Percentiles rank a stretch among this genome's conserved stretches.
Conservation (phyloP, 2,113 vertebrate genomes). For the Centropristis striata region DNA sequence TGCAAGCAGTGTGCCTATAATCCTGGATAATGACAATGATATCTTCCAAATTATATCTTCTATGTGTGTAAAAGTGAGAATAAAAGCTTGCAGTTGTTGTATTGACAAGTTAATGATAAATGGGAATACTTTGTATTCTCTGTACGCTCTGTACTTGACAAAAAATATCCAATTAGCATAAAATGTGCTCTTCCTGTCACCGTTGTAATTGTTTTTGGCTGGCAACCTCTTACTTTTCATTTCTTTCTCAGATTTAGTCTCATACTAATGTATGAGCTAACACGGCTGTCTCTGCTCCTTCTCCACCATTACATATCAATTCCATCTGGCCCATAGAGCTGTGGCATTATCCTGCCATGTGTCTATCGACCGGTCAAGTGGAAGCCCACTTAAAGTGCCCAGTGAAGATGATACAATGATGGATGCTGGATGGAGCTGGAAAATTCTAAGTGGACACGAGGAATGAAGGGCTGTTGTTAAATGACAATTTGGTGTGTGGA, state of each 20-base stretch:
- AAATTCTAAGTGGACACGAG: neutral
- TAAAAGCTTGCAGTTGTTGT: neutral
- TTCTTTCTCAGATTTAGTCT: constrained; percentile 5
- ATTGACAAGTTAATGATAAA: constrained; percentile 17
- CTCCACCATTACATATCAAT: constrained; percentile 36
- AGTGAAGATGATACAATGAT: constrained; percentile 17
- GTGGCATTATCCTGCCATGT: constrained; percentile 37
- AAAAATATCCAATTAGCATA: constrained; percentile 14
- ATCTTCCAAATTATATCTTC: neutral
- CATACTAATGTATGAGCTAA: constrained; percentile 29
- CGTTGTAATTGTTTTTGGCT: constrained; percentile 25
- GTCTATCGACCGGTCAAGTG: constrained; percentile 25
- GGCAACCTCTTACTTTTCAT: neutral
- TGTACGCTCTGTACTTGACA: neutral
- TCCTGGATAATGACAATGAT: neutral
- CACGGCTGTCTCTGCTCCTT: neutral
- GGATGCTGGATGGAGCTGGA: constrained; percentile 8
- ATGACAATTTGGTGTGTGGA: neutral
- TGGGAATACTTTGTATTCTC: neutral
- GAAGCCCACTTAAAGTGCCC: constrained; percentile 33
- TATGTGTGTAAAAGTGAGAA: neutral
- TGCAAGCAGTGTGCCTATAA: neutral
- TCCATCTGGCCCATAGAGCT: constrained; percentile 32
- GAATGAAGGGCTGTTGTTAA: neutral
- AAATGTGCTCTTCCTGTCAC: constrained; percentile 40